Percentiles rank a stretch among this genome's conserved stretches.
phyloP scores from a whole-genome alignment of 2,113 vertebrate species.

The Coracopsis vasa region DNA sequence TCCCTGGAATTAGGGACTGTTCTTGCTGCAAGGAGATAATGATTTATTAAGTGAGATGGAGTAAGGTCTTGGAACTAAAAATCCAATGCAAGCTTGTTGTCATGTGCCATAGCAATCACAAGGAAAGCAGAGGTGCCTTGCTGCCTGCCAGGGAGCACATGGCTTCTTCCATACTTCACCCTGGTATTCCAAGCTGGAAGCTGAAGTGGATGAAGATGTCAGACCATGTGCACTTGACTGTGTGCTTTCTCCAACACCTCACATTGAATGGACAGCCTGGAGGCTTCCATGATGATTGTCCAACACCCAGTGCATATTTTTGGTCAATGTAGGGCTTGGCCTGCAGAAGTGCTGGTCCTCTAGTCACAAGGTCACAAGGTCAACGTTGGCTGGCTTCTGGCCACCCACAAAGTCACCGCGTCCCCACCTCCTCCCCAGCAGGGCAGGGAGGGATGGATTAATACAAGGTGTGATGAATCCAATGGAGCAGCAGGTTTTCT shows the following conservation, averaged over 20 bases:
- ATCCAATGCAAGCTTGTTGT: rapidly evolving
- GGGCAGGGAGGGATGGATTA: neutral
- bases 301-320: rapidly evolving
- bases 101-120: rapidly evolving
- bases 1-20: neutral
- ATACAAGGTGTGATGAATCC: neutral
- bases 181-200: neutral
- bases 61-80: neutral
- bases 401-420: rapidly evolving
- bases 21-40: neutral
- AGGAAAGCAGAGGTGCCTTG: neutral
- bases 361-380: neutral
- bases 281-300: neutral
- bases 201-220: neutral
- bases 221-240: rapidly evolving
- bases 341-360: no score
- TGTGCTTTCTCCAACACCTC: neutral
- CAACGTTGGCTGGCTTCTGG: neutral
- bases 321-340: rapidly evolving
- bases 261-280: rapidly evolving
- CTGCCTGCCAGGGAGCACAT: rapidly evolving
- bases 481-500: neutral
- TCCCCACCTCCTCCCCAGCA: neutral
- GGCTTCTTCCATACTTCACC: neutral
- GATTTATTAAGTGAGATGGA: neutral